Conservation (phyloP, 2,797 vertebrate genomes). For the Steatocranus sp. region DNA sequence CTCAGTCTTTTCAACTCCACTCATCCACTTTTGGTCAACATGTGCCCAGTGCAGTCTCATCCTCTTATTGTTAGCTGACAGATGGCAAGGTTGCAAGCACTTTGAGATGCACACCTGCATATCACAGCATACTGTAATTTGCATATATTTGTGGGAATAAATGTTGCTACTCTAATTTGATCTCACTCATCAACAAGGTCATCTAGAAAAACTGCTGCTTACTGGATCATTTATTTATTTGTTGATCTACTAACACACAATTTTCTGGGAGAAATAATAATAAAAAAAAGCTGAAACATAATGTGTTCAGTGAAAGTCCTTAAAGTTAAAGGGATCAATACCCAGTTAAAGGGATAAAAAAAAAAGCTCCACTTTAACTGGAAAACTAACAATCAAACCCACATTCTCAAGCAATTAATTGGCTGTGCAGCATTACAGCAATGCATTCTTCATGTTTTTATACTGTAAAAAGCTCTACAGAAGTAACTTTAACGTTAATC, state of each 20-base stretch:
- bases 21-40: background rate
- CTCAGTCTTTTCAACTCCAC: background rate
- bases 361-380: background rate
- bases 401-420: background rate
- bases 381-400: rapidly evolving
- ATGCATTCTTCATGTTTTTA: background rate
- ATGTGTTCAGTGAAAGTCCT: background rate
- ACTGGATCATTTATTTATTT: background rate
- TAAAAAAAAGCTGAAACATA: background rate
- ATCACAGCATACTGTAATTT: background rate
- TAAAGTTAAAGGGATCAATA: background rate
- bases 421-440: background rate
- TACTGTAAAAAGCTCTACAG: background rate
- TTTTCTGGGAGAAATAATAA: background rate
- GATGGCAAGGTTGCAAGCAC: constrained; percentile 14
- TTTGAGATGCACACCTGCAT: background rate
- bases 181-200: background rate
- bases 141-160: background rate
- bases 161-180: background rate
- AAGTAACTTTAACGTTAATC: background rate
- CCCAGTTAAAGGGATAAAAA: background rate
- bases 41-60: background rate
- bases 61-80: constrained; percentile 31
- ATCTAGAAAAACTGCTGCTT: background rate
- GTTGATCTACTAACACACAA: background rate